Conservation (phyloP, 1,140 invertebrate genomes). For the Chymomyza costata region DNA sequence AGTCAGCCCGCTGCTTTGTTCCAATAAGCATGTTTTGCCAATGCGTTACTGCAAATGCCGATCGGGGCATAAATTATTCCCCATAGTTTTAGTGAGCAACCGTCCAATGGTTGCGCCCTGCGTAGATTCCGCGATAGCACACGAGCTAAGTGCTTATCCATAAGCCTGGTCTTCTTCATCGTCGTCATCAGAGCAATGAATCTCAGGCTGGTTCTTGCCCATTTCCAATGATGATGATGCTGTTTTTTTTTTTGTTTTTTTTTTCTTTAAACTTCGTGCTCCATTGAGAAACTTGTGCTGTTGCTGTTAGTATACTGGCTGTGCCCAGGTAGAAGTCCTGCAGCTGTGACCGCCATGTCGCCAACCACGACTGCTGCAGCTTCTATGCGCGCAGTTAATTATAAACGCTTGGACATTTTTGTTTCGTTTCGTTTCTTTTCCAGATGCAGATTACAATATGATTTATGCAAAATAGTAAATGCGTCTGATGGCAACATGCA, state of each 20-base stretch:
- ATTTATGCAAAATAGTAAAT: conserved; percentile 75
- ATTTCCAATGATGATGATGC: not conserved
- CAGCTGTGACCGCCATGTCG: conserved; percentile 61
- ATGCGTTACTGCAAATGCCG: conserved; percentile 62
- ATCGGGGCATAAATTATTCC: conserved; percentile 74
- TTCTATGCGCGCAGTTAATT: conserved; percentile 72
- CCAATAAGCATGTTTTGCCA: conserved; percentile 63
- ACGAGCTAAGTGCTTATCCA: conserved; percentile 64
- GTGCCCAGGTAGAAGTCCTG: conserved; percentile 40
- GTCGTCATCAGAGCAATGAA: conserved; percentile 13
- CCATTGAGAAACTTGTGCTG: conserved; percentile 63
- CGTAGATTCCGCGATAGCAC: conserved; percentile 62
- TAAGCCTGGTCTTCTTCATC: conserved; percentile 21
- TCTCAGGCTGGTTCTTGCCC: conserved; percentile 9
- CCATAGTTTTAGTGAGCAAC: conserved; percentile 66
- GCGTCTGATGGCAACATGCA: conserved; percentile 73
- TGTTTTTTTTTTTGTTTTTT: conserved; percentile 3
- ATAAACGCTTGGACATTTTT: conserved; percentile 74
- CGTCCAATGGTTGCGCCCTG: conserved; percentile 66
- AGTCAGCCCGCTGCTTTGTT: conserved; percentile 21
- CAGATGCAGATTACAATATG: conserved; percentile 75
- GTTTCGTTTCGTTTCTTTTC: conserved; percentile 70
- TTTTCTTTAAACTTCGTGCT: conserved; percentile 41
- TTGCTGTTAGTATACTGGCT: conserved; percentile 38
- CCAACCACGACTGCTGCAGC: conserved; percentile 57